phyloP scores from a whole-genome alignment of 2,797 vertebrate genomes.

The Girardinus metallicus region DNA sequence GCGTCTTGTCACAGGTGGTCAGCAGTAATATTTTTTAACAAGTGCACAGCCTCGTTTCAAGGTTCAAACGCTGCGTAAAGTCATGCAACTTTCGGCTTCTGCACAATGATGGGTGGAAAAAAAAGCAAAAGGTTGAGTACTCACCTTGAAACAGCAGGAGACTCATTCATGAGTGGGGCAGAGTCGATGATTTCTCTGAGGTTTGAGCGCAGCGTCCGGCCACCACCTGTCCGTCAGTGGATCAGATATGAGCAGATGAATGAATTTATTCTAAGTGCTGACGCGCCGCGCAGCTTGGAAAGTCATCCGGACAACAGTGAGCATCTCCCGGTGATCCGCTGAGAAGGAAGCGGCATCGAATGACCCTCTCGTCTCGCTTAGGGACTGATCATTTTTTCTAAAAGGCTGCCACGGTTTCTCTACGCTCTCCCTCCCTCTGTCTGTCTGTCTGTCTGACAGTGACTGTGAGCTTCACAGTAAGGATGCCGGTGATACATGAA shows the following conservation, averaged over 20 bases:
- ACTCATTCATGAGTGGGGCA: slow-evolving; percentile 50
- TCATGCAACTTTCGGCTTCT: slow-evolving; percentile 52
- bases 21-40: neutral
- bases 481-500: slow-evolving; percentile 62
- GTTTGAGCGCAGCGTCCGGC: slow-evolving; percentile 26
- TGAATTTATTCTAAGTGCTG: slow-evolving; percentile 38
- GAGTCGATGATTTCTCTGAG: slow-evolving; percentile 19
- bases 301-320: slow-evolving; percentile 54
- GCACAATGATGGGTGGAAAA: slow-evolving; percentile 10
- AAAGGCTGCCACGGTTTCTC: slow-evolving; percentile 39
- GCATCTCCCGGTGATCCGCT: slow-evolving; percentile 47
- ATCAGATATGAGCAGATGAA: slow-evolving; percentile 15
- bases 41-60: neutral
- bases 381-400: slow-evolving; percentile 56
- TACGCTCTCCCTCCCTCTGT: neutral
- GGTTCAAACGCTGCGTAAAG: slow-evolving; percentile 37
- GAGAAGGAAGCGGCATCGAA: slow-evolving; percentile 44
- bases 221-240: slow-evolving; percentile 17
- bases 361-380: slow-evolving; percentile 58
- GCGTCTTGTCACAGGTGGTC: slow-evolving; percentile 46
- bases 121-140: slow-evolving; percentile 33
- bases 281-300: slow-evolving; percentile 33
- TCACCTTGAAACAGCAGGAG: slow-evolving; percentile 72
- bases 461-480: slow-evolving; percentile 4
- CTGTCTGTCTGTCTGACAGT: neutral